These are phyloP conservation scores for Drosophila acutilabella DNA, from an alignment of 2,888 invertebrate genomes.

Conservation along the genomic window DNA sequence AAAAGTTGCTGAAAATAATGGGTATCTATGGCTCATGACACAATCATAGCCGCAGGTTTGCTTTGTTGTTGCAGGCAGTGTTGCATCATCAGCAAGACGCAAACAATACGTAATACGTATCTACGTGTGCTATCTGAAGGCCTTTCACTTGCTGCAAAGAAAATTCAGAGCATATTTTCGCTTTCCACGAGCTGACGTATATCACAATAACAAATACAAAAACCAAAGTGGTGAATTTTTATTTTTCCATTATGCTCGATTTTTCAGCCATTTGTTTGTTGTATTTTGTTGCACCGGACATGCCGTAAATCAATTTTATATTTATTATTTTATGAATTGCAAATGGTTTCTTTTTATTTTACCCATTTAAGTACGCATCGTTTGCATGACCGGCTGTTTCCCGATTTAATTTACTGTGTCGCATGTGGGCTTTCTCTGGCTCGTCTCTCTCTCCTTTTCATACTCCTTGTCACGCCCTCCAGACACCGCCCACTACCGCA, in stretches of 20 bases:
- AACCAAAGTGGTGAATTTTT: background rate
- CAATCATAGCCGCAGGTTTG: too few relatives aligned
- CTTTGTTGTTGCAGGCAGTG: conserved; percentile 12
- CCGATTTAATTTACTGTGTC: conserved; percentile 76
- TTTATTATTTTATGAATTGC: conserved; percentile 80
- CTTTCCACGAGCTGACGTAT: conserved; percentile 46
- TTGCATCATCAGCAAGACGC: conserved; percentile 22
- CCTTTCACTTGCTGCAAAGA: conserved; percentile 55
- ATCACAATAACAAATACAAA: background rate
- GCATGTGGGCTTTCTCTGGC: conserved; percentile 30
- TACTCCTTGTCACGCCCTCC: background rate
- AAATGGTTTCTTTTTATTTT: conserved; percentile 52
- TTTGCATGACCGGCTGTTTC: conserved; percentile 62
- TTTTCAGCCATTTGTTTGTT: background rate
- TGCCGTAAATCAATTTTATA: conserved; percentile 78
- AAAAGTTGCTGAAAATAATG: background rate
- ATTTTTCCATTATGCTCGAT: background rate
- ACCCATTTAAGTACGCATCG: conserved; percentile 73
- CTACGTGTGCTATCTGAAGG: conserved; percentile 20
- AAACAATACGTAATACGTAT: conserved; percentile 20
- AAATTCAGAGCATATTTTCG: conserved; percentile 61
- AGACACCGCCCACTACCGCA: background rate
- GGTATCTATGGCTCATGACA: background rate
- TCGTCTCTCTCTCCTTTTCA: background rate
- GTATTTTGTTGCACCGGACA: conserved; percentile 44